Conservation (phyloP, 2,113 vertebrate species). For the Excalfactoria chinensis region DNA sequence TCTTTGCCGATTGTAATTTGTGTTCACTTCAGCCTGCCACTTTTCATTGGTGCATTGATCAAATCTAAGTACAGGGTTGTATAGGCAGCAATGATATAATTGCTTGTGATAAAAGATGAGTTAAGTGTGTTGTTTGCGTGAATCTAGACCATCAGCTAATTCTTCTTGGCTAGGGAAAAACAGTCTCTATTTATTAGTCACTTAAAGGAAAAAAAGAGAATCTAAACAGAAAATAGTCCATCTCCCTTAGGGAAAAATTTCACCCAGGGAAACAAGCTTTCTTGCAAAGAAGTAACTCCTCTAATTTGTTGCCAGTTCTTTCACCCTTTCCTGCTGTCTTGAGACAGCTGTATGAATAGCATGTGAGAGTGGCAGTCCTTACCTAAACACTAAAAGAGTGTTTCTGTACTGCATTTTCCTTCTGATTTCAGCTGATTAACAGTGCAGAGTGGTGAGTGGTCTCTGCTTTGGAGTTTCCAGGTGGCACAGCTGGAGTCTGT, state of each 20-base stretch:
- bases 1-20: neutral
- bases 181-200: neutral
- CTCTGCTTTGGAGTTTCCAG: neutral
- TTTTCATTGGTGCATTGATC: neutral
- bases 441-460: neutral
- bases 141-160: neutral
- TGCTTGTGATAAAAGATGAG: neutral
- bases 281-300: neutral
- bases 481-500: neutral
- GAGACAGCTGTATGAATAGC: neutral
- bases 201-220: neutral
- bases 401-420: neutral
- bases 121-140: neutral
- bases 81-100: neutral
- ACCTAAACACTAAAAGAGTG: neutral
- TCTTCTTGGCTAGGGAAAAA: neutral
- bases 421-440: neutral
- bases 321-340: neutral
- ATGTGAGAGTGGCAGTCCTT: neutral
- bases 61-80: neutral
- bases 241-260: neutral
- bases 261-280: neutral
- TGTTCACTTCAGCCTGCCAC: neutral
- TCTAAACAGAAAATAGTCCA: neutral
- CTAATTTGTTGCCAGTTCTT: neutral